Percentiles rank a stretch among this genome's conserved stretches.
These are phyloP conservation scores for Agrotis exclamationis DNA, from an alignment of 2,888 invertebrate genomes.

Conservation along the genomic window DNA sequence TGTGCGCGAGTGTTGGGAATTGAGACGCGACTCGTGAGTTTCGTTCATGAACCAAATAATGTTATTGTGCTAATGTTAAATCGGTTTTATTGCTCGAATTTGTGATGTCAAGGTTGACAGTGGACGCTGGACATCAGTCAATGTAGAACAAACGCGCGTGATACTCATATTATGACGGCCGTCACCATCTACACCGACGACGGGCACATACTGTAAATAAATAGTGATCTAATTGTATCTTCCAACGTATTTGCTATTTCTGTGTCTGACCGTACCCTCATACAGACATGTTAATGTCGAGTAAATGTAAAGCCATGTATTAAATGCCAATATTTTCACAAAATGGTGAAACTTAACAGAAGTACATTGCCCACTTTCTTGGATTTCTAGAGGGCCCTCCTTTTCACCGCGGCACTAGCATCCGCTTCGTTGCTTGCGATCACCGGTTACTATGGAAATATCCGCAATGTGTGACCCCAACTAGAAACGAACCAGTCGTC, in stretches of 20 bases:
- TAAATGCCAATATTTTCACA: conserved; percentile 52
- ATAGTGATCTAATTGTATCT: conserved; percentile 90
- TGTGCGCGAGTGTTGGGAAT: conserved; percentile 9
- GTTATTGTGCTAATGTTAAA: conserved; percentile 49
- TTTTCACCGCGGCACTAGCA: conserved; percentile 77
- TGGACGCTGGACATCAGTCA: conserved; percentile 77
- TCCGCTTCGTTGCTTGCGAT: conserved; percentile 71
- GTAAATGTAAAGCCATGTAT: conserved; percentile 30
- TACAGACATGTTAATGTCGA: conserved; percentile 42
- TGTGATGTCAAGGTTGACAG: conserved; percentile 84
- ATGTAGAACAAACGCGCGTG: conserved; percentile 75
- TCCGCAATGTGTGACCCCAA: conserved; percentile 68
- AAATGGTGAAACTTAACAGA: conserved; percentile 57
- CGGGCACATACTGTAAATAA: conserved; percentile 86
- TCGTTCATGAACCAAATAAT: conserved; percentile 46
- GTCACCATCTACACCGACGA: conserved; percentile 66
- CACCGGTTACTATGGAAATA: conserved; percentile 75
- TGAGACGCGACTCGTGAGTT: conserved; percentile 17
- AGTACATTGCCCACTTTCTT: conserved; percentile 80
- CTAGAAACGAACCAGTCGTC: conserved; percentile 59
- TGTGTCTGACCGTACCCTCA: conserved; percentile 73
- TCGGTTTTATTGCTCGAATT: conserved; percentile 68
- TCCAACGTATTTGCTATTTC: conserved; percentile 83
- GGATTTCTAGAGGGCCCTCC: conserved; percentile 85
- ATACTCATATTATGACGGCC: conserved; percentile 77